A percentile compares a stretch with the other conserved stretches of the same genome.
phyloP scores from a whole-genome alignment of 2,888 invertebrate species.

The Brachycybe producta region DNA sequence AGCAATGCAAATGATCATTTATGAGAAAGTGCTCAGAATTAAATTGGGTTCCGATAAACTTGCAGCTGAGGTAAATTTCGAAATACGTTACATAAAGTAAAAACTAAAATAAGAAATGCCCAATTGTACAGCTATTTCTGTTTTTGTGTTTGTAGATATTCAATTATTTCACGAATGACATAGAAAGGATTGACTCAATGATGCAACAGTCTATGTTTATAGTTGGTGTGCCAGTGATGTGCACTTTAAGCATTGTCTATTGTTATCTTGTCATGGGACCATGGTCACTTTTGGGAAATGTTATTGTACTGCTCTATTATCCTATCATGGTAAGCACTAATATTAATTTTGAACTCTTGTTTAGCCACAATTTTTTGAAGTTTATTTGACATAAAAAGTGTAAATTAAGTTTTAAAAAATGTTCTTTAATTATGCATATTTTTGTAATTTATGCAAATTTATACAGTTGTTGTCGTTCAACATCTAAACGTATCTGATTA shows the following conservation, averaged over 20 bases:
- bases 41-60: slow-evolving; percentile 9
- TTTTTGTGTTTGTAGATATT: background rate
- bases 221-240: slow-evolving; percentile 32
- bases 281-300: slow-evolving; percentile 36
- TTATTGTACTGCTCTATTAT: slow-evolving; percentile 35
- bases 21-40: slow-evolving; percentile 14
- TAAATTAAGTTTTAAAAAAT: too few relatives aligned
- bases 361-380: too few relatives aligned
- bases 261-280: slow-evolving; percentile 35
- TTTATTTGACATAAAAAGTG: too few relatives aligned
- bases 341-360: too few relatives aligned
- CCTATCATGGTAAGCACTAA: slow-evolving; percentile 35
- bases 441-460: too few relatives aligned
- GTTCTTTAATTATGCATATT: too few relatives aligned
- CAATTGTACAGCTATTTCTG: background rate
- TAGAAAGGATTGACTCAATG: slow-evolving; percentile 30
- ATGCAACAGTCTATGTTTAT: slow-evolving; percentile 28
- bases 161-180: slow-evolving; percentile 13
- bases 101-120: too few relatives aligned
- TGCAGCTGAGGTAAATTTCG: slow-evolving; percentile 10
- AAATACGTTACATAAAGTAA: background rate
- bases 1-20: slow-evolving; percentile 14
- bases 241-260: slow-evolving; percentile 34
- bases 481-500: too few relatives aligned
- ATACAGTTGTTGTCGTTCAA: too few relatives aligned